A percentile compares a stretch with the other conserved stretches of the same genome.
These are phyloP conservation scores for Gallinago paraguaiae DNA, from an alignment of 2,113 vertebrate genomes.

Conservation along the genomic window DNA sequence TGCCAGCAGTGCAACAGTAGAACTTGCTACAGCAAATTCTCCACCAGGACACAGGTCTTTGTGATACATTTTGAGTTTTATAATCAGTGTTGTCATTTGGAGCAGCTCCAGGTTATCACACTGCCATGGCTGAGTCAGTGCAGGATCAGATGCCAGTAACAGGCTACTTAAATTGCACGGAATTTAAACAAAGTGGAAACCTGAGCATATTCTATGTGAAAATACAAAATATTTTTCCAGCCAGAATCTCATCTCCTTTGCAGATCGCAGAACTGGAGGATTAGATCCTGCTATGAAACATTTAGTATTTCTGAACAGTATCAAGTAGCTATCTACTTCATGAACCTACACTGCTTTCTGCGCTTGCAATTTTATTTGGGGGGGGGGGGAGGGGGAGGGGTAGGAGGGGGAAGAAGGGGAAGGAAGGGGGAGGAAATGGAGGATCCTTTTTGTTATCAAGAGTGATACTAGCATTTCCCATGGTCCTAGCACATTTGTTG, in stretches of 20 bases:
- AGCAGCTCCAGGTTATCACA: not conserved
- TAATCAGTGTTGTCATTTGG: not conserved
- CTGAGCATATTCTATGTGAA: not conserved
- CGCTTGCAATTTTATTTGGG: not conserved
- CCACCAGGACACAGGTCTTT: not conserved
- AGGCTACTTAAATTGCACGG: not conserved
- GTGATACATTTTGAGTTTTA: not conserved
- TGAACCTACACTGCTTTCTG: not conserved
- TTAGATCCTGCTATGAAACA: not conserved
- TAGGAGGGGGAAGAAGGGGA: too few species aligned
- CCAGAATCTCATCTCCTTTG: not conserved
- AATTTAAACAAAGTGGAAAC: not conserved
- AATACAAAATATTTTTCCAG: not conserved
- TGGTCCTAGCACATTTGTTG: not conserved
- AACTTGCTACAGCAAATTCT: not conserved
- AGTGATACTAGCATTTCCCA: not conserved
- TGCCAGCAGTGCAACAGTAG: not conserved
- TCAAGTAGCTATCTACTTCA: not conserved
- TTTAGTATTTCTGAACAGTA: not conserved
- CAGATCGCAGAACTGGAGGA: not conserved
- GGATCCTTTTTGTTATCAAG: not conserved
- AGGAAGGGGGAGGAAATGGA: too few species aligned
- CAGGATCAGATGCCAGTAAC: not conserved
- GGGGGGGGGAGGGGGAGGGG: too few species aligned
- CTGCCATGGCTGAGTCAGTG: not conserved